phyloP scores from a whole-genome alignment of 2,888 invertebrate genomes.

The Scaptomyza tumidula region DNA sequence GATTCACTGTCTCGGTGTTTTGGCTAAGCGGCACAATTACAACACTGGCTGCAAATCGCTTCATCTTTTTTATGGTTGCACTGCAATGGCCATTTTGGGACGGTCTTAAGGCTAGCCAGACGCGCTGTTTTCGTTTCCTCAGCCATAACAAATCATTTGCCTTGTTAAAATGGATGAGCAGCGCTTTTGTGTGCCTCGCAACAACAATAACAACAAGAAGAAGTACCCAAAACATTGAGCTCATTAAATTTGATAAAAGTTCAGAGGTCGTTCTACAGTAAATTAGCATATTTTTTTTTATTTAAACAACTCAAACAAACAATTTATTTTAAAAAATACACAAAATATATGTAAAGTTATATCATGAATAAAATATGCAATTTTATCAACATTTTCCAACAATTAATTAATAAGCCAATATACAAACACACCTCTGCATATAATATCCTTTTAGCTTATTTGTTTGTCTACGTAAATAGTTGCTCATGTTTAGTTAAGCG shows the following conservation, averaged over 20 bases:
- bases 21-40: conserved; percentile 74
- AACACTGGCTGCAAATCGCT: conserved; percentile 79
- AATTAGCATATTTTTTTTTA: conserved; percentile 37
- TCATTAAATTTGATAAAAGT: conserved; percentile 57
- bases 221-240: conserved; percentile 8
- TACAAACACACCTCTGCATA: background rate
- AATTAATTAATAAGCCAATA: conserved; percentile 38
- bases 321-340: conserved; percentile 19
- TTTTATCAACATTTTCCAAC: conserved; percentile 11
- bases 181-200: conserved; percentile 28
- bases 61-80: conserved; percentile 79
- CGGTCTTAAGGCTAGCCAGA: conserved; percentile 56
- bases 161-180: conserved; percentile 45
- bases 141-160: conserved; percentile 74
- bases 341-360: conserved; percentile 16
- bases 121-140: conserved; percentile 33
- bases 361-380: conserved; percentile 13
- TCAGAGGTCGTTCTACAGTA: conserved; percentile 36
- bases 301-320: conserved; percentile 25
- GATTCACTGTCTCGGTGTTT: conserved; percentile 29
- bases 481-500: conserved; percentile 9
- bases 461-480: conserved; percentile 27
- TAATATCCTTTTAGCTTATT: conserved; percentile 4
- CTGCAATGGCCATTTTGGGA: conserved; percentile 80
- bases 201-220: background rate